phyloP scores from a whole-genome alignment of 2,797 vertebrate species.

The Zalophus californianus region DNA sequence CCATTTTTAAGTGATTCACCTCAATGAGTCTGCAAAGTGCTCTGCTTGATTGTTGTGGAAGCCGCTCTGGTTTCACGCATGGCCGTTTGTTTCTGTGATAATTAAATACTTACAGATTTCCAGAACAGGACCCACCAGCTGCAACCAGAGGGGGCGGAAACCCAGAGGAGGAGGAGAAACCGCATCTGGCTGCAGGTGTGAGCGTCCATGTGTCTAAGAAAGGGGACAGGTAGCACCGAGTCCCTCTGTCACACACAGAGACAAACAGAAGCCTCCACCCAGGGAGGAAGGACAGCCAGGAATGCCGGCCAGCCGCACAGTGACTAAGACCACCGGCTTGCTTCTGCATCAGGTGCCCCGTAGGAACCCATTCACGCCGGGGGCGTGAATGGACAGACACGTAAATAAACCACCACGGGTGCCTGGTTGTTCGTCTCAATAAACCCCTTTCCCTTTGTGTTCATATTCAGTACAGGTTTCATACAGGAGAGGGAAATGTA shows the following conservation, averaged over 20 bases:
- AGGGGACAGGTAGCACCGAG: neutral
- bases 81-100: neutral
- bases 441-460: neutral
- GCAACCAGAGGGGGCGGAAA: neutral
- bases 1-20: fast-evolving
- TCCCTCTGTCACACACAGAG: too few species aligned
- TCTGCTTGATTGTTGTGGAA: fast-evolving
- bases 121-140: neutral
- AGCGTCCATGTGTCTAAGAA: neutral
- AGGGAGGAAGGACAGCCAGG: neutral
- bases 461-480: neutral
- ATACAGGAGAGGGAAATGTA: neutral
- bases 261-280: neutral
- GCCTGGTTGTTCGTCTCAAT: neutral
- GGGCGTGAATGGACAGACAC: fast-evolving
- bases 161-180: neutral
- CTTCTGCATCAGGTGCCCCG: fast-evolving
- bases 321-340: fast-evolving
- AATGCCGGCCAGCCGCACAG: fast-evolving
- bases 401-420: fast-evolving
- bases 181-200: too few species aligned
- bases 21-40: neutral
- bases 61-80: neutral
- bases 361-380: neutral
- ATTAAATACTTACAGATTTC: neutral